These are phyloP conservation scores for Panonychus citri DNA, from an alignment of 1,140 invertebrate genomes.

Conservation along the genomic window DNA sequence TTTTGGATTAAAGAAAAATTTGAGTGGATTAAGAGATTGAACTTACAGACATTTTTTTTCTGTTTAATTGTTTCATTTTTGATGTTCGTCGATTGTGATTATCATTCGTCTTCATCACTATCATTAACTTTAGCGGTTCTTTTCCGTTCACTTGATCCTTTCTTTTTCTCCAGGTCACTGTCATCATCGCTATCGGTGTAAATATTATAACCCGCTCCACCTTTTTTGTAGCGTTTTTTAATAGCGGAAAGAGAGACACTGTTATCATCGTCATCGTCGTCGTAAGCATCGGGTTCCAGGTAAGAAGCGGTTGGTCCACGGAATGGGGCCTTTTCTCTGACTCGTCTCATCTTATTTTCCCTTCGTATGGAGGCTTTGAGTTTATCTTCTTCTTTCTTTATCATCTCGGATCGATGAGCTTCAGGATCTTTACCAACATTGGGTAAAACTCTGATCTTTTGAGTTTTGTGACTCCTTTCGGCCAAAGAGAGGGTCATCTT, in stretches of 20 bases:
- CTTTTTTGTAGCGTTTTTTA: slow-evolving; percentile 75
- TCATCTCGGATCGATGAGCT: slow-evolving; percentile 60
- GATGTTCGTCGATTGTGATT: no score
- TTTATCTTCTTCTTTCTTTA: slow-evolving; percentile 90
- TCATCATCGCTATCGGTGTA: slow-evolving; percentile 66
- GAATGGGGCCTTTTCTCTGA: slow-evolving; percentile 31
- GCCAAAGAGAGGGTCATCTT: slow-evolving; percentile 96
- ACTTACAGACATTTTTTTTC: no score
- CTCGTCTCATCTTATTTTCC: slow-evolving; percentile 35
- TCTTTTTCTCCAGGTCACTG: slow-evolving; percentile 25
- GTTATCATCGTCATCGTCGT: slow-evolving; percentile 67
- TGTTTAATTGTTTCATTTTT: no score
- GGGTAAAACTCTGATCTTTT: slow-evolving; percentile 85
- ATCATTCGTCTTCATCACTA: slow-evolving; percentile 23
- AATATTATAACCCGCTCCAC: slow-evolving; percentile 52
- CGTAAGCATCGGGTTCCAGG: slow-evolving; percentile 32
- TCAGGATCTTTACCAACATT: slow-evolving; percentile 84
- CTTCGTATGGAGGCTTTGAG: slow-evolving; percentile 56
- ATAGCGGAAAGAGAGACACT: slow-evolving; percentile 75
- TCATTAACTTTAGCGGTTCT: slow-evolving; percentile 21
- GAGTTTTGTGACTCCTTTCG: slow-evolving; percentile 83
- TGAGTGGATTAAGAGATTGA: no score
- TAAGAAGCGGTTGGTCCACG: slow-evolving; percentile 29
- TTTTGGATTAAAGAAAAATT: no score
- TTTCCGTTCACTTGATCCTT: slow-evolving; percentile 17